These are phyloP conservation scores for Apodemus speciosus DNA, from an alignment of 2,113 vertebrate genomes.

Conservation along the genomic window DNA sequence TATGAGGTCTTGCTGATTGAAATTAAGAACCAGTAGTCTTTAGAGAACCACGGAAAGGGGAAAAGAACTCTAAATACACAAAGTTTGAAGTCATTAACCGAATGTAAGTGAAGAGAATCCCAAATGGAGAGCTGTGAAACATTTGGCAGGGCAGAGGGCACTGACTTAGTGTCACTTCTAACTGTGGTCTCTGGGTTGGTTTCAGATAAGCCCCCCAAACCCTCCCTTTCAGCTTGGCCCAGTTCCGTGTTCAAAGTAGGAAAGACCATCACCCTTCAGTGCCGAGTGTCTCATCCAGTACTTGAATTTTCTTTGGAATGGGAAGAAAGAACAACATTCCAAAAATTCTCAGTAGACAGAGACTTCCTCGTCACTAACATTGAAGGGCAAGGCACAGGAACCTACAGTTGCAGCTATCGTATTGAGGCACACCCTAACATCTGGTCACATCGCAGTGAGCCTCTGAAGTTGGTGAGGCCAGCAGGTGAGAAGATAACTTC, in stretches of 20 bases:
- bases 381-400: slow-evolving; percentile 61
- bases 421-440: slow-evolving; percentile 46
- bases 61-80: slow-evolving; percentile 5
- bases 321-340: slow-evolving; percentile 62
- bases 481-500: slow-evolving; percentile 65
- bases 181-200: slow-evolving; percentile 67
- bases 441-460: slow-evolving; percentile 57
- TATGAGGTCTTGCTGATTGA: slow-evolving; percentile 5
- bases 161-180: slow-evolving; percentile 25
- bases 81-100: slow-evolving; percentile 24
- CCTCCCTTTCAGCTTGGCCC: slow-evolving; percentile 62
- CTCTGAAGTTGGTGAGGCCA: slow-evolving; percentile 63
- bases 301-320: slow-evolving; percentile 70
- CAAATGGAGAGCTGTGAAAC: slow-evolving; percentile 35
- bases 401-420: slow-evolving; percentile 61
- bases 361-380: slow-evolving; percentile 65
- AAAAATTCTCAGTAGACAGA: slow-evolving; percentile 62
- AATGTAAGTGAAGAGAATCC: background rate
- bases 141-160: background rate
- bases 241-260: slow-evolving; percentile 52
- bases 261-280: slow-evolving; percentile 57
- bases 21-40: slow-evolving; percentile 10
- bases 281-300: slow-evolving; percentile 45
- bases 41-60: background rate
- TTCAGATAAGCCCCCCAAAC: slow-evolving; percentile 67